Conservation (phyloP, 2,888 invertebrate species). For the Scrobipalpa costella region DNA sequence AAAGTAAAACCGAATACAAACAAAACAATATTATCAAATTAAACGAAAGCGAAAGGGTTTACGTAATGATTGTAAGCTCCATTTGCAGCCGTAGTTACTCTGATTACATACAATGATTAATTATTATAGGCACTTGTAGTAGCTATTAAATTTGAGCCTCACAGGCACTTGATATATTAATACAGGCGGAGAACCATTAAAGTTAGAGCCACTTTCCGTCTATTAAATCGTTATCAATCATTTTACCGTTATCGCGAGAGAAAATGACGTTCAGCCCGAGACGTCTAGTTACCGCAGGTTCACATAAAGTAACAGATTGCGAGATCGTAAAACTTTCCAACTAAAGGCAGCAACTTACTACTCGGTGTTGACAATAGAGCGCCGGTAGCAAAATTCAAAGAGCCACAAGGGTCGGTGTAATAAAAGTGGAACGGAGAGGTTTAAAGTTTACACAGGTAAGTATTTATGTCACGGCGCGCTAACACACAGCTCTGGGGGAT, state of each 20-base stretch:
- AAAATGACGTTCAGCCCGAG: conserved; percentile 15
- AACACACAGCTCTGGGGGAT: conserved; percentile 62
- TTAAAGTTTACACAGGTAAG: conserved; percentile 68
- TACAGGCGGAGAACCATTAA: conserved; percentile 4
- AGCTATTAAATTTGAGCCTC: not conserved
- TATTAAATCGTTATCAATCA: conserved; percentile 20
- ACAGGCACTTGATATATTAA: not conserved
- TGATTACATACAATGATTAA: conserved; percentile 6
- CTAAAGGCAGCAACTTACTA: conserved; percentile 22
- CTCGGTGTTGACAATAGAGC: conserved; percentile 40
- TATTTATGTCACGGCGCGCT: conserved; percentile 71
- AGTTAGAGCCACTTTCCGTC: conserved; percentile 15
- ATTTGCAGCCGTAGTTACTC: not conserved
- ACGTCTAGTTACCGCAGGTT: conserved; percentile 20
- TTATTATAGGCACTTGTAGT: conserved; percentile 8
- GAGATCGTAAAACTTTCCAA: conserved; percentile 23
- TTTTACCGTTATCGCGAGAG: conserved; percentile 18
- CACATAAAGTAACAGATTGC: conserved; percentile 26
- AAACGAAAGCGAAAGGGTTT: conserved; percentile 7
- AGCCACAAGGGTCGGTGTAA: conserved; percentile 48
- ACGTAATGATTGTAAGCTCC: conserved; percentile 1
- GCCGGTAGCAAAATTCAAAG: conserved; percentile 44
- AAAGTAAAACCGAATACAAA: conserved; percentile 5
- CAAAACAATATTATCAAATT: not conserved
- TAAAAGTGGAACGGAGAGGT: conserved; percentile 62